A percentile compares a stretch with the other conserved stretches of the same genome.
phyloP scores from a whole-genome alignment of 2,113 vertebrate genomes.

The Emydura subglobosa region DNA sequence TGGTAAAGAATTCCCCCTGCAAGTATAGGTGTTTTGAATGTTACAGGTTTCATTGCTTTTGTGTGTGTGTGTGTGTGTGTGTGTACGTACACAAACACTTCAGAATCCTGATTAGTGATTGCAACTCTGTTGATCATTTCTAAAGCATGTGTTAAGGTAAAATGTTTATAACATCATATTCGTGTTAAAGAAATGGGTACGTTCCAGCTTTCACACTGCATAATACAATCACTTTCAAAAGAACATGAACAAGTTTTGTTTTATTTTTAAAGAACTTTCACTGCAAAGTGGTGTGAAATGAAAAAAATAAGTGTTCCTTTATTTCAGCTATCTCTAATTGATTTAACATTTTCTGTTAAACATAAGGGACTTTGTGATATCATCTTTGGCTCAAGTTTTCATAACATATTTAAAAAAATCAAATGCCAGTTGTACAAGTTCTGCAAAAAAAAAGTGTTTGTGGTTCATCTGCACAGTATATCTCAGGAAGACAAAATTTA shows the following conservation, averaged over 20 bases:
- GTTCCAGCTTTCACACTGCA: slow-evolving; percentile 28
- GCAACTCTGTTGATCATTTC: slow-evolving; percentile 32
- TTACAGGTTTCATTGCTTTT: background rate
- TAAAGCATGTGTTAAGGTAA: background rate
- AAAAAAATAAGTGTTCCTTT: slow-evolving; percentile 39
- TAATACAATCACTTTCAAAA: slow-evolving; percentile 40
- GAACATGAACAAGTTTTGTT: background rate
- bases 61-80: background rate
- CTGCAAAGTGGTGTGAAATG: background rate
- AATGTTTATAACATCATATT: slow-evolving; percentile 13
- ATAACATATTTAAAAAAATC: slow-evolving; percentile 46
- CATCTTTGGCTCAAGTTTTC: slow-evolving; percentile 63
- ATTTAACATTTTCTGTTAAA: slow-evolving; percentile 70
- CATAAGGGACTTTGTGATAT: slow-evolving; percentile 68
- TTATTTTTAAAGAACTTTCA: slow-evolving; percentile 40
- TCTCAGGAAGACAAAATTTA: slow-evolving; percentile 21
- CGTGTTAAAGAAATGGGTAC: slow-evolving; percentile 11
- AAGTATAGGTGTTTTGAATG: fast-evolving
- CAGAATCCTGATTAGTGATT: slow-evolving; percentile 32
- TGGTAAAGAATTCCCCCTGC: fast-evolving
- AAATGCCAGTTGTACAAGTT: slow-evolving; percentile 49
- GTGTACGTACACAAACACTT: slow-evolving; percentile 17
- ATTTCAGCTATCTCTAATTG: slow-evolving; percentile 66
- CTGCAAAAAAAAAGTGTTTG: background rate
- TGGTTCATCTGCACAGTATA: background rate